phyloP scores from a whole-genome alignment of 1,140 invertebrate species.

The Sitodiplosis mosellana region DNA sequence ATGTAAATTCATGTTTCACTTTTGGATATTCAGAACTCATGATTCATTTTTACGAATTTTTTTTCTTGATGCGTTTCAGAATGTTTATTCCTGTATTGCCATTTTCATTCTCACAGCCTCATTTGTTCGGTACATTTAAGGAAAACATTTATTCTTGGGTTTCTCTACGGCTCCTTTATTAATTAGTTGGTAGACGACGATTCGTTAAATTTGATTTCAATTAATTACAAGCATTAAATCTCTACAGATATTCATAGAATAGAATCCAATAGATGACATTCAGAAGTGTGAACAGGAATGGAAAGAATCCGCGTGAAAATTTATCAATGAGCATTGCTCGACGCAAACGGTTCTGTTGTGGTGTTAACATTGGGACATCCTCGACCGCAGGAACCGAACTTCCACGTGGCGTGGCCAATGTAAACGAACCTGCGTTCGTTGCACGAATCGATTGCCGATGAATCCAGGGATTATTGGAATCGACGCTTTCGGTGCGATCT shows the following conservation, averaged over 20 bases:
- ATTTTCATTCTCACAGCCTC: no score
- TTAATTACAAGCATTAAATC: background rate
- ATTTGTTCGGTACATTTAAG: no score
- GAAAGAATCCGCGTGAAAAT: conserved; percentile 71
- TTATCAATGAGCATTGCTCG: conserved; percentile 75
- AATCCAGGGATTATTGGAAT: conserved; percentile 14
- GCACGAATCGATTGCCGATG: conserved; percentile 20
- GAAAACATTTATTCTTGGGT: no score
- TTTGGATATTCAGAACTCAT: no score
- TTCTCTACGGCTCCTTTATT: no score
- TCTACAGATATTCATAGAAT: conserved; percentile 67
- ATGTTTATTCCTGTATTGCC: no score
- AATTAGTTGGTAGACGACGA: no score
- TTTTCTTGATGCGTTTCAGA: no score
- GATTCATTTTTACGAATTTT: no score
- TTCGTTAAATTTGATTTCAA: no score
- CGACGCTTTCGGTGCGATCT: background rate
- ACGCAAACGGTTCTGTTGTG: conserved; percentile 44
- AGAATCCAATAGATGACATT: conserved; percentile 79
- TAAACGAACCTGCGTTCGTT: conserved; percentile 12
- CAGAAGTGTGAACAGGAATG: conserved; percentile 70
- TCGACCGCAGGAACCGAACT: conserved; percentile 27
- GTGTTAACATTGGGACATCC: conserved; percentile 28
- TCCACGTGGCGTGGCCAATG: conserved; percentile 24
- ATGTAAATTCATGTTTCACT: no score